Conservation (phyloP, 2,888 invertebrate genomes). For the Stenotaenia linearis region DNA sequence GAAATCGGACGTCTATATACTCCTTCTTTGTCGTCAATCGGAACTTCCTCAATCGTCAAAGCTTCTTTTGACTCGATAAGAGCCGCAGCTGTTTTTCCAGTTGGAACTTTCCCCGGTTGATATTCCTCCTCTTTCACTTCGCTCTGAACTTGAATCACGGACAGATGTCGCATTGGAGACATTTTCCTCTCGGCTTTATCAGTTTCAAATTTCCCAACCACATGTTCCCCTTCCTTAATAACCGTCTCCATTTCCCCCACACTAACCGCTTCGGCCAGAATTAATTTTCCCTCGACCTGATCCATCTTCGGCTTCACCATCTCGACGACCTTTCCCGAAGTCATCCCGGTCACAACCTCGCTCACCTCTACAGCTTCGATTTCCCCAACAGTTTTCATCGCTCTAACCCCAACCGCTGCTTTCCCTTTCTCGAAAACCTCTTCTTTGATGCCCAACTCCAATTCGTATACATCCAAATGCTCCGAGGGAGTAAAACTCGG, state of each 20-base stretch:
- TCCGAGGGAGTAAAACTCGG: slow-evolving; percentile 24
- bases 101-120: neutral
- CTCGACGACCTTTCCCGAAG: slow-evolving; percentile 15
- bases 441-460: slow-evolving; percentile 29
- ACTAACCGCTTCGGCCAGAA: slow-evolving; percentile 24
- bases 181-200: slow-evolving; percentile 8
- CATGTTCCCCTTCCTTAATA: slow-evolving; percentile 31
- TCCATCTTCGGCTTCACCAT: slow-evolving; percentile 12
- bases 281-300: neutral
- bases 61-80: slow-evolving; percentile 30
- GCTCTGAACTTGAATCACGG: slow-evolving; percentile 29
- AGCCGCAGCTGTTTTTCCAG: slow-evolving; percentile 27
- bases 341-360: slow-evolving; percentile 34
- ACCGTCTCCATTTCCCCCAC: slow-evolving; percentile 30
- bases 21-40: slow-evolving; percentile 32
- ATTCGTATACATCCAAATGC: slow-evolving; percentile 32
- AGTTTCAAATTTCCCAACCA: slow-evolving; percentile 13
- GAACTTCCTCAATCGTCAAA: slow-evolving; percentile 31
- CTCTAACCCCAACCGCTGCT: slow-evolving; percentile 27
- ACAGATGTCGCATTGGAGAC: slow-evolving; percentile 23
- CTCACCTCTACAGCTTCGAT: slow-evolving; percentile 34
- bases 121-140: slow-evolving; percentile 33
- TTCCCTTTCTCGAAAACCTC: neutral
- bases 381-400: slow-evolving; percentile 33
- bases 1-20: neutral